Evolutionary conservation across 2,113 vertebrate genomes (phyloP).

Genomic region (Vireo altiloquus): DNA sequence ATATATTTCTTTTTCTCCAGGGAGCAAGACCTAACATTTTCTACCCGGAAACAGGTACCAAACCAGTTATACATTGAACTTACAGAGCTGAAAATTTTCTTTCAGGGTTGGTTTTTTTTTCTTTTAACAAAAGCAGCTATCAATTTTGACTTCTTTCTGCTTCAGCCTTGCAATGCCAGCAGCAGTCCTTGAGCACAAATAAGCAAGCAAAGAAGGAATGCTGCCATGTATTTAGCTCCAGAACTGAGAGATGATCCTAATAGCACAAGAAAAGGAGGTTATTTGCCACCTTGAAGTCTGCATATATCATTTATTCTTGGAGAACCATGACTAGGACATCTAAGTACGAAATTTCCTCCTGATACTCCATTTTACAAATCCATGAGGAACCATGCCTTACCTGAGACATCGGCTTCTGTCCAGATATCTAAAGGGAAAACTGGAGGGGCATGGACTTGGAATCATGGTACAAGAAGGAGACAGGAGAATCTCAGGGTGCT

Average conservation of each 20-base stretch:
- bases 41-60: neutral
- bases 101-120: neutral
- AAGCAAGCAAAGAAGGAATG: neutral
- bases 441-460: neutral
- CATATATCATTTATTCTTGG: neutral
- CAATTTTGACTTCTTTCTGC: neutral
- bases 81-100: neutral
- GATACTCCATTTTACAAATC: neutral
- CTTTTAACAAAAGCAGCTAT: neutral
- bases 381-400: neutral
- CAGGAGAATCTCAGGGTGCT: neutral
- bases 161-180: neutral
- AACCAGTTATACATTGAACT: neutral
- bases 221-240: neutral
- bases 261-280: neutral
- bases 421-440: neutral
- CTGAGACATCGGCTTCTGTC: neutral
- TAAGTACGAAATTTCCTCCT: neutral
- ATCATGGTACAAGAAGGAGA: neutral
- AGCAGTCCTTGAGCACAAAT: neutral
- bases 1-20: neutral
- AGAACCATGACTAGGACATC: neutral
- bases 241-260: neutral
- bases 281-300: neutral
- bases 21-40: neutral